phyloP scores from a whole-genome alignment of 2,113 vertebrate genomes.

The Sander lucioperca region DNA sequence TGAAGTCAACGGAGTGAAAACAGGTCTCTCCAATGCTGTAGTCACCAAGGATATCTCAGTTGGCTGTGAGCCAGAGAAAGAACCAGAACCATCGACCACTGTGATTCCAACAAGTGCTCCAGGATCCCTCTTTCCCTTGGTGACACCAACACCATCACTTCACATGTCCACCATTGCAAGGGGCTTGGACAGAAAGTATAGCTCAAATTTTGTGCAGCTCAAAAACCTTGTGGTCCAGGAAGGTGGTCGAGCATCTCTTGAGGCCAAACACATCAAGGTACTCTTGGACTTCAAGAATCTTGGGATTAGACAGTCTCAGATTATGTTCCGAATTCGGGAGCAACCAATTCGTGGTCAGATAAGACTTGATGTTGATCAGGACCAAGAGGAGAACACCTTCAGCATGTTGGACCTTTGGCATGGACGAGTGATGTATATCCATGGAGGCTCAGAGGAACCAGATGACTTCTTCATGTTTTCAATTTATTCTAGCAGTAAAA shows the following conservation, averaged over 20 bases:
- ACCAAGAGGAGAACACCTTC: conserved; percentile 85
- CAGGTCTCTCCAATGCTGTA: conserved; percentile 85
- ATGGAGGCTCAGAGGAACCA: conserved; percentile 90
- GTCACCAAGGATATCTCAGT: conserved; percentile 91
- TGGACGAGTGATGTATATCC: conserved; percentile 88
- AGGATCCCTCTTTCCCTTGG: conserved; percentile 49
- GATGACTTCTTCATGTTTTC: conserved; percentile 89
- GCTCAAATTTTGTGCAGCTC: conserved; percentile 83
- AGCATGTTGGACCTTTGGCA: conserved; percentile 90
- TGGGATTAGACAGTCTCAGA: conserved; percentile 88
- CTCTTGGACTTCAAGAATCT: conserved; percentile 88
- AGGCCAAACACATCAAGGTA: conserved; percentile 89
- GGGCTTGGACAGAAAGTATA: conserved; percentile 76
- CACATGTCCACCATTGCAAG: conserved; percentile 67
- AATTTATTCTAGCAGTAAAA: conserved; percentile 85
- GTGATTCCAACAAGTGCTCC: conserved; percentile 44
- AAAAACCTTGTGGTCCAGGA: conserved; percentile 89
- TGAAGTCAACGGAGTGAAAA: conserved; percentile 83
- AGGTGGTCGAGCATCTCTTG: conserved; percentile 85
- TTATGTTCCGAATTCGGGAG: conserved; percentile 87
- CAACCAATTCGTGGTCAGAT: conserved; percentile 87
- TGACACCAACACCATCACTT: conserved; percentile 66
- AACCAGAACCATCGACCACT: conserved; percentile 62
- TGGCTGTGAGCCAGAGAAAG: conserved; percentile 87
- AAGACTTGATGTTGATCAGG: conserved; percentile 82